A percentile compares a stretch with the other conserved stretches of the same genome.
These are phyloP conservation scores for Corythornis vintsioides DNA, from an alignment of 2,113 vertebrate species.

Conservation along the genomic window DNA sequence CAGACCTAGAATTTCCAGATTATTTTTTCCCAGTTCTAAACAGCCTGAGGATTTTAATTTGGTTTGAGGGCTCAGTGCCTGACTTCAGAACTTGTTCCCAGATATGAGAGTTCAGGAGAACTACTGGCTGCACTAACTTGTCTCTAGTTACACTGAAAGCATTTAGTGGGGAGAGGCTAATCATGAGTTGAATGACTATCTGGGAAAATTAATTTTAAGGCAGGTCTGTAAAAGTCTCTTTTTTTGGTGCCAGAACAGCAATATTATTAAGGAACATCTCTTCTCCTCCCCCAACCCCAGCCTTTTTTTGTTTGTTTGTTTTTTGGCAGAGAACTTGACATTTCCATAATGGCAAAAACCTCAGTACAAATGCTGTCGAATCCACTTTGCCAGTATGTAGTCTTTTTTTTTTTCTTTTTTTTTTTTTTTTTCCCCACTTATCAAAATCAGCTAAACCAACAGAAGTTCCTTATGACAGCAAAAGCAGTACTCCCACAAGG, in stretches of 20 bases:
- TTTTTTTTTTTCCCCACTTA: constrained; percentile 13
- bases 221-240: not conserved
- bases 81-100: not conserved
- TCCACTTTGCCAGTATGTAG: not conserved
- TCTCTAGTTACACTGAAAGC: not conserved
- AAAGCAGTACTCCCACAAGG: not conserved
- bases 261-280: constrained; percentile 7
- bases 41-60: not conserved
- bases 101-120: not conserved
- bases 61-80: not conserved
- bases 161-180: not conserved
- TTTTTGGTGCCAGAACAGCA: constrained; percentile 31
- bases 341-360: constrained; percentile 7
- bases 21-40: constrained; percentile 1
- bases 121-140: not conserved
- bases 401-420: not conserved
- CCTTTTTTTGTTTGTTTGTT: not conserved
- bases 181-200: not conserved
- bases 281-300: not conserved
- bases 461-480: not conserved
- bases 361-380: constrained; percentile 26
- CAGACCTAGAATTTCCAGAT: not conserved
- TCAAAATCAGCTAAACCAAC: not conserved
- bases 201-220: constrained; percentile 26
- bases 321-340: constrained; percentile 15